Conservation (phyloP, 1,140 invertebrate genomes). For the Drosophila ogumai region DNA sequence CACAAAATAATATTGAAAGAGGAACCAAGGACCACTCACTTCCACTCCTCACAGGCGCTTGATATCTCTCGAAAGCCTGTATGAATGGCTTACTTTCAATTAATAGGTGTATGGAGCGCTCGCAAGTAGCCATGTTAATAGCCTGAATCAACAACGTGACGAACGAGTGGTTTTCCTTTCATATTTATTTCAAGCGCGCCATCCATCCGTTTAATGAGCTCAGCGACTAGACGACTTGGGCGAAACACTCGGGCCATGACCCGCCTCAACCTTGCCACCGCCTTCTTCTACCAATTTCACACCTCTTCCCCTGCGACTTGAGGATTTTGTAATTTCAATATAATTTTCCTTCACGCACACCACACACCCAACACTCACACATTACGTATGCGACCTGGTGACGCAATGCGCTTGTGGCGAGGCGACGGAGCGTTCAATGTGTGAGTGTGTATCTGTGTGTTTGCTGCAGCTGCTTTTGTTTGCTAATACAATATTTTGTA, state of each 20-base stretch:
- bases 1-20: background rate
- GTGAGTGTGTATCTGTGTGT: slow-evolving; percentile 15
- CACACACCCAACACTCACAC: slow-evolving; percentile 12
- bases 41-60: background rate
- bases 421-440: slow-evolving; percentile 16
- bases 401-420: slow-evolving; percentile 71
- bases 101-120: background rate
- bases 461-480: slow-evolving; percentile 72
- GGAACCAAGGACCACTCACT: background rate
- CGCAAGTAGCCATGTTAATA: slow-evolving; percentile 13
- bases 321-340: slow-evolving; percentile 75
- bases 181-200: slow-evolving; percentile 13
- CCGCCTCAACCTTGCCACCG: slow-evolving; percentile 1
- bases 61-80: background rate
- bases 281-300: slow-evolving; percentile 20
- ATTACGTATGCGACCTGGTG: slow-evolving; percentile 59
- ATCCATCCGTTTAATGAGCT: slow-evolving; percentile 39
- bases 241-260: slow-evolving; percentile 24
- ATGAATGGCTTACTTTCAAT: background rate
- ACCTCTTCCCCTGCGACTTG: slow-evolving; percentile 31
- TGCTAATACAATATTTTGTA: slow-evolving; percentile 79
- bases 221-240: slow-evolving; percentile 49
- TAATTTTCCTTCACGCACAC: slow-evolving; percentile 64
- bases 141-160: slow-evolving; percentile 5
- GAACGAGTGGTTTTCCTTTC: slow-evolving; percentile 23